Conservation (phyloP, 2,888 invertebrate genomes). For the Luffia ferchaultella region DNA sequence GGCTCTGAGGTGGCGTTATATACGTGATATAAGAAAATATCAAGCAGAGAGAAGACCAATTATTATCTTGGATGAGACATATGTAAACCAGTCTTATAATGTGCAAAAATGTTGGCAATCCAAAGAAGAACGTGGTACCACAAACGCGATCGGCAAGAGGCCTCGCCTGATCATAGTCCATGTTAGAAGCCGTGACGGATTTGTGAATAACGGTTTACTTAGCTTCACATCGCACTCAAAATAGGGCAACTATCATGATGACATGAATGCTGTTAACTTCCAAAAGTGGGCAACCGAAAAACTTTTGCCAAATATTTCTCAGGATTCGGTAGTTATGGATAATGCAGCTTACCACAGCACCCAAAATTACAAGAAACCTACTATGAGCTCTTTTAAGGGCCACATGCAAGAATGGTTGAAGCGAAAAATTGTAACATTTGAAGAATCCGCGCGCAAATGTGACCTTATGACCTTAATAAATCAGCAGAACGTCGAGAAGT, state of each 20-base stretch:
- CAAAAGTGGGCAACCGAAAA: constrained; percentile 16
- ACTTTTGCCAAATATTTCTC: constrained; percentile 18
- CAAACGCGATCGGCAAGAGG: constrained; percentile 16
- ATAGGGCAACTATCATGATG: constrained; percentile 16
- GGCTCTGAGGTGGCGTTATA: too few species aligned
- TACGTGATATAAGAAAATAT: too few species aligned
- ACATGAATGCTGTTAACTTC: constrained; percentile 17
- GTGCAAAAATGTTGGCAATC: too few species aligned
- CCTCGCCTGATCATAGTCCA: constrained; percentile 12
- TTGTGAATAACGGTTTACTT: constrained; percentile 13
- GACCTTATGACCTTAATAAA: not conserved
- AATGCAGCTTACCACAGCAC: constrained; percentile 17
- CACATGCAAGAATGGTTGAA: not conserved
- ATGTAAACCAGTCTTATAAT: too few species aligned
- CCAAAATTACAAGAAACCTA: constrained; percentile 4
- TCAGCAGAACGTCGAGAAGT: not conserved
- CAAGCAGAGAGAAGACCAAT: too few species aligned
- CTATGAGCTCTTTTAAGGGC: constrained; percentile 5
- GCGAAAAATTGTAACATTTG: not conserved
- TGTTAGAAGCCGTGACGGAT: constrained; percentile 10
- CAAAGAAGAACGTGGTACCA: too few species aligned
- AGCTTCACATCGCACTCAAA: constrained; percentile 12
- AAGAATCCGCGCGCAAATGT: not conserved
- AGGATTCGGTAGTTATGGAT: constrained; percentile 12
- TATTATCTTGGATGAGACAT: too few species aligned